Conservation (phyloP, 2,888 invertebrate species). For the Galerucella nymphaeae region DNA sequence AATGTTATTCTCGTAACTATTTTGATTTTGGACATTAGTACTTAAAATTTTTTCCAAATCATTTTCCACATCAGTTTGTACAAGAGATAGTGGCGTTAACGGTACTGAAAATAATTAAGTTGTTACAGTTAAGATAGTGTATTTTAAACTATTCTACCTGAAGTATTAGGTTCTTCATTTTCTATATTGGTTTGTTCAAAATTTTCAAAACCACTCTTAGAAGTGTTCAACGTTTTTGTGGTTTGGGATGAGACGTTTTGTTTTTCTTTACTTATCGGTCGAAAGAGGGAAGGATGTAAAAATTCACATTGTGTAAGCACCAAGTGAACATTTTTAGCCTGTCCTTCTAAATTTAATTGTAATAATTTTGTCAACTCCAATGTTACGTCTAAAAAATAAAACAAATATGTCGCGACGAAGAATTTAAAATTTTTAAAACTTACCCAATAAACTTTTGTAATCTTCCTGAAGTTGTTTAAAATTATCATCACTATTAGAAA, state of each 20-base stretch:
- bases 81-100: background rate
- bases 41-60: background rate
- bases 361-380: slow-evolving; percentile 17
- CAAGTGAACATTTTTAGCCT: slow-evolving; percentile 18
- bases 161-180: background rate
- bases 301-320: slow-evolving; percentile 21
- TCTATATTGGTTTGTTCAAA: background rate
- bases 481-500: background rate
- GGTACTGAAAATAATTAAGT: background rate
- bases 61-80: background rate
- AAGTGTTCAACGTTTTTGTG: background rate
- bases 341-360: slow-evolving; percentile 21
- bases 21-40: background rate
- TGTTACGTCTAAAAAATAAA: slow-evolving; percentile 23
- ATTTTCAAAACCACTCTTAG: background rate
- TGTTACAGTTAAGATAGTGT: background rate
- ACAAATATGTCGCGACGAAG: background rate
- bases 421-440: background rate
- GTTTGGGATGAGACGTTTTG: background rate
- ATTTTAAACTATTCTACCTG: background rate
- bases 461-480: slow-evolving; percentile 19
- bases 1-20: background rate
- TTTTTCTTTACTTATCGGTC: slow-evolving; percentile 3
- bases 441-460: slow-evolving; percentile 22
- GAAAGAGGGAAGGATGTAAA: slow-evolving; percentile 19